A percentile compares a stretch with the other conserved stretches of the same genome.
These are phyloP conservation scores for Centruroides sculpturatus DNA, from an alignment of 1,140 invertebrate genomes.

Conservation along the genomic window DNA sequence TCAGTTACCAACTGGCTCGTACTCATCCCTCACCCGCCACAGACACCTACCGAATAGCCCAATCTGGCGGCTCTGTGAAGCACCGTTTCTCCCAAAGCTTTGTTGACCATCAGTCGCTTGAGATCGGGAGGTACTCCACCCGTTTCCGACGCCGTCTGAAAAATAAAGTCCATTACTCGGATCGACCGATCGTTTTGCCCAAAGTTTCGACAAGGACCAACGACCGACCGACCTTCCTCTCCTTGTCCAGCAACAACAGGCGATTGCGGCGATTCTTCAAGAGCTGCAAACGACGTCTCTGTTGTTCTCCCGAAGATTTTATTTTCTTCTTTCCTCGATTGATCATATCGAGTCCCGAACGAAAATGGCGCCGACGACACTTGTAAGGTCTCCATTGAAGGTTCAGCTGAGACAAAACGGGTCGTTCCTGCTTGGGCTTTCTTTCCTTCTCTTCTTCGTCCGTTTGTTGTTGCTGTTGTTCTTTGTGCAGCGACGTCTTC, in stretches of 20 bases:
- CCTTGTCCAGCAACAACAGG: background rate
- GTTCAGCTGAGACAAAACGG: no score
- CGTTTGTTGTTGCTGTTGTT: background rate
- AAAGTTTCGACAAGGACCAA: no score
- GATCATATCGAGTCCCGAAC: background rate
- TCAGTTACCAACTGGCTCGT: no score
- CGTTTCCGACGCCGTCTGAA: no score
- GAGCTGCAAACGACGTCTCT: background rate
- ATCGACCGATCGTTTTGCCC: no score
- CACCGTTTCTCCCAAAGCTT: constrained; percentile 79
- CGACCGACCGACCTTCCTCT: background rate
- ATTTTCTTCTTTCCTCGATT: background rate
- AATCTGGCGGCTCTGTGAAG: constrained; percentile 74
- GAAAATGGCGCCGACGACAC: background rate
- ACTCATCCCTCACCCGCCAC: no score
- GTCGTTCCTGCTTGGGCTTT: no score
- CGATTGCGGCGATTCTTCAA: background rate
- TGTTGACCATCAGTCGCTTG: constrained; percentile 78
- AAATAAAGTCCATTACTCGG: background rate
- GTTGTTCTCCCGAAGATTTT: background rate
- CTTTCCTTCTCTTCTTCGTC: no score
- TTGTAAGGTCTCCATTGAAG: background rate
- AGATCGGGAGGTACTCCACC: constrained; percentile 43
- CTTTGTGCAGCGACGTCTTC: background rate
- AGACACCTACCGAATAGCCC: constrained; percentile 38